Evolutionary conservation across 2,888 invertebrate species (phyloP), one percentile per base, ranked within the genome.

Genomic region (Hirtodrosophila histrioides): DNA sequence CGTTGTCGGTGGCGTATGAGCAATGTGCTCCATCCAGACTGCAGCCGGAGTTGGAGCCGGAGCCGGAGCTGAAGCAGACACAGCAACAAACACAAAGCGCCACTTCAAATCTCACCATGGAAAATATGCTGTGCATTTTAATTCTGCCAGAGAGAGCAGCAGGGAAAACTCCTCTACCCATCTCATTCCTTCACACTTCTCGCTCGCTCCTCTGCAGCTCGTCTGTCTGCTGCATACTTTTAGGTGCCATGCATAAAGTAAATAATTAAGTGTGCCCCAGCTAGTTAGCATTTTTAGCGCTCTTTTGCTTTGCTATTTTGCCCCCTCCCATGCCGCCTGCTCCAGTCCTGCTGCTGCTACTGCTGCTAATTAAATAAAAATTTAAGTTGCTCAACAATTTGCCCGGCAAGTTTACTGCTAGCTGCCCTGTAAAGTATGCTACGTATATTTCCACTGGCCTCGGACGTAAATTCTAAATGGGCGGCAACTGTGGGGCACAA

Each of bases 171-270:
- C 43, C 11, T 17, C 41, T 31, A n/a, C 11, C 9, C 6, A 12
- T 11, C 12, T 33, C 37, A 7, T 24, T 9, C 27, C 27, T 2
- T 5, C 27, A 3, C 27, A 27, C 6, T 27, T 27, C 27, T 27
- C 6, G 27, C 27, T 31, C 31, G 6, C 31, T 31, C 9, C 53
- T 24, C 55, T 36, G 50, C 50, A 24, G 65, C 54, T 45, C 53
- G 65, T 67, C 63, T 67, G 75, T 49, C 56, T 56, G 71, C 48
- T 69, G 78, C 75, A 78, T 75, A 83, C 84, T 75, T 69, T 79
- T 84, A 77, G 79, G 84, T 85, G 81, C 69, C 74, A 79, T 76
- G 84, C 86, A 83, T 85, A 86, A 86, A 79, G 81, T 82, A 83
- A 86, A 84, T 85, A 86, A 84, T 82, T 85, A 86, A 86, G 85